Conservation (phyloP, 2,113 vertebrate genomes). For the Salvelinus alpinus region DNA sequence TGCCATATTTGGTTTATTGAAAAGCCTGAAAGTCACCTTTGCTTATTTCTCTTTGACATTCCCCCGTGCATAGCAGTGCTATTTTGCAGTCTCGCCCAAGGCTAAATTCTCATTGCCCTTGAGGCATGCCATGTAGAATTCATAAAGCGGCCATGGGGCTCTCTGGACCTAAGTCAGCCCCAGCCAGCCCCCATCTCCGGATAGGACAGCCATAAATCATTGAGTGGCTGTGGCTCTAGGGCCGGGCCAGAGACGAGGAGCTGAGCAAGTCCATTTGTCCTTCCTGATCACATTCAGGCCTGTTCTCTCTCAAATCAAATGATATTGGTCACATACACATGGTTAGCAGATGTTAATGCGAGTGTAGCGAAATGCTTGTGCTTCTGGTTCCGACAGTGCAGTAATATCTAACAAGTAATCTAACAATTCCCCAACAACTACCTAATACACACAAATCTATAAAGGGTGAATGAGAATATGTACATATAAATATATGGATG, state of each 20-base stretch:
- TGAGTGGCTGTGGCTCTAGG: conserved; percentile 25
- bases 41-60: conserved; percentile 11
- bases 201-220: conserved; percentile 47
- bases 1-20: neutral
- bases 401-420: too few species aligned
- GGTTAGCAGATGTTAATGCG: too few species aligned
- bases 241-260: conserved; percentile 1
- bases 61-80: conserved; percentile 33
- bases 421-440: too few species aligned
- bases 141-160: conserved; percentile 35
- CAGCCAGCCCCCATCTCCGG: conserved; percentile 42
- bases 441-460: too few species aligned
- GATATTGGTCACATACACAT: too few species aligned
- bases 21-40: conserved; percentile 38
- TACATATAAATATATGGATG: too few species aligned
- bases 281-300: conserved; percentile 1
- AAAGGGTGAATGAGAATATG: too few species aligned
- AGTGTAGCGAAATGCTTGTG: too few species aligned
- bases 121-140: conserved; percentile 39
- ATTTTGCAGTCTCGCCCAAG: conserved; percentile 33
- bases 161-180: conserved; percentile 46
- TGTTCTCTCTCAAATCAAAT: neutral
- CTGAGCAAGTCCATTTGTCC: conserved; percentile 1
- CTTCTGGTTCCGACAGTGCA: too few species aligned
- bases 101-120: conserved; percentile 34